Conservation (phyloP, 2,113 vertebrate species). For the Myiozetetes cayanensis region DNA sequence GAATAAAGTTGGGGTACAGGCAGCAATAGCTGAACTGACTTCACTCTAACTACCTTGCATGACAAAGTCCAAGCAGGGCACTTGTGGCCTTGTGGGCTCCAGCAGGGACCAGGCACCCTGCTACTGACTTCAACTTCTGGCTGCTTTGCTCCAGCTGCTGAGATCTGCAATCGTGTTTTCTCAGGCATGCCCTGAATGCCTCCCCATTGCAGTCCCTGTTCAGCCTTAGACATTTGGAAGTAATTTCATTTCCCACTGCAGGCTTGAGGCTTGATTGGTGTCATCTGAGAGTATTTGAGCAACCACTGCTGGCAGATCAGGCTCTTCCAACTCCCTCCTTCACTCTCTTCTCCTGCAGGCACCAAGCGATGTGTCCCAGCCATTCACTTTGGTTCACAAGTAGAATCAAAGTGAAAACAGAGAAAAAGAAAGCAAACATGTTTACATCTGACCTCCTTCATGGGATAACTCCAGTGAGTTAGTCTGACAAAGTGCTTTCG, state of each 20-base stretch:
- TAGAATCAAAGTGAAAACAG: not conserved
- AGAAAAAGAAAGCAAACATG: not conserved
- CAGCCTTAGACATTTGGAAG: not conserved
- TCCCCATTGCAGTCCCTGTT: not conserved
- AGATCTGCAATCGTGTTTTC: not conserved
- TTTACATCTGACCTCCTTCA: not conserved
- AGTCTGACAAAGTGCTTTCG: not conserved
- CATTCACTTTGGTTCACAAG: not conserved
- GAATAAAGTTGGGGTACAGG: not conserved
- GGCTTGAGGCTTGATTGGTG: not conserved
- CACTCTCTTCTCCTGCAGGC: not conserved
- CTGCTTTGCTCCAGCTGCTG: not conserved
- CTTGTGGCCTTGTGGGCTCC: not conserved
- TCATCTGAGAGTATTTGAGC: not conserved
- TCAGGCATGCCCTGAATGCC: not conserved
- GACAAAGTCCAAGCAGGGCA: not conserved
- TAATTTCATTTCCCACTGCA: not conserved
- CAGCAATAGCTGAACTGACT: not conserved
- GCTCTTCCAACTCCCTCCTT: not conserved
- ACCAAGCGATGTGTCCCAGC: not conserved
- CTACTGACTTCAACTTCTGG: not conserved
- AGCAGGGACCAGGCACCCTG: not conserved
- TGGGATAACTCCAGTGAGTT: not conserved
- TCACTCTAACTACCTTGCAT: not conserved
- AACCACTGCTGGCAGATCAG: not conserved